Percentiles rank a stretch among this genome's conserved stretches.
Conservation (phyloP, 64 coral and sea anemone species). For the Stichodactyla mertensii region DNA sequence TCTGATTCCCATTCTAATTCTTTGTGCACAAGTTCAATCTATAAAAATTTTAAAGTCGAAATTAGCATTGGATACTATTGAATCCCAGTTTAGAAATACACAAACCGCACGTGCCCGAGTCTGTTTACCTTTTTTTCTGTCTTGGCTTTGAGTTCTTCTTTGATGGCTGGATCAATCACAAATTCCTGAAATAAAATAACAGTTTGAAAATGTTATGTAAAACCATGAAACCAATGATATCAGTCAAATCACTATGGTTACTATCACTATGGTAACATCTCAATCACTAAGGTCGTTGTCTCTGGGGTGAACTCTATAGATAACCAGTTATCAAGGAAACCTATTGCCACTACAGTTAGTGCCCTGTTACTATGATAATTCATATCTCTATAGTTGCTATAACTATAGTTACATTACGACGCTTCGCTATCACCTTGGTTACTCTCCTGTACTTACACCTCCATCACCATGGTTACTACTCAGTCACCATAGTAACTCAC, state of each 20-base stretch:
- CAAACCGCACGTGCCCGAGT: not conserved
- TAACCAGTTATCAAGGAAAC: too few species aligned
- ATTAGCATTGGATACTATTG: not conserved
- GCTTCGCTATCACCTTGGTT: too few species aligned
- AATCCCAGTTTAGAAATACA: too few species aligned
- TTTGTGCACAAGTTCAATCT: conserved; percentile 88
- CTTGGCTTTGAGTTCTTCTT: conserved; percentile 70
- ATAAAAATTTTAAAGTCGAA: not conserved
- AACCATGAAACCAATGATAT: not conserved
- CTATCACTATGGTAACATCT: not conserved
- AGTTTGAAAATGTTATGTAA: not conserved
- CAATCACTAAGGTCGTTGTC: not conserved
- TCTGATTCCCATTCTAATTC: conserved; percentile 95
- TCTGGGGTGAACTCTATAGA: too few species aligned
- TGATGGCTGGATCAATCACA: conserved; percentile 90
- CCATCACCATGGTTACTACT: not conserved
- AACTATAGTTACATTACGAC: too few species aligned
- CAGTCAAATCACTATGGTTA: not conserved
- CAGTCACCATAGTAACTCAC: conserved; percentile 32
- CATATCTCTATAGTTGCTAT: too few species aligned
- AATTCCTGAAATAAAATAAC: conserved; percentile 58
- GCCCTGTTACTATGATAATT: not conserved
- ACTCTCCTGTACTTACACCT: not conserved
- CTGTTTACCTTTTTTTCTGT: conserved; percentile 66
- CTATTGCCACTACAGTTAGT: too few species aligned